Evolutionary conservation across 2,113 vertebrate genomes (phyloP).

Genomic region (Rhynchopsitta pachyrhyncha): DNA sequence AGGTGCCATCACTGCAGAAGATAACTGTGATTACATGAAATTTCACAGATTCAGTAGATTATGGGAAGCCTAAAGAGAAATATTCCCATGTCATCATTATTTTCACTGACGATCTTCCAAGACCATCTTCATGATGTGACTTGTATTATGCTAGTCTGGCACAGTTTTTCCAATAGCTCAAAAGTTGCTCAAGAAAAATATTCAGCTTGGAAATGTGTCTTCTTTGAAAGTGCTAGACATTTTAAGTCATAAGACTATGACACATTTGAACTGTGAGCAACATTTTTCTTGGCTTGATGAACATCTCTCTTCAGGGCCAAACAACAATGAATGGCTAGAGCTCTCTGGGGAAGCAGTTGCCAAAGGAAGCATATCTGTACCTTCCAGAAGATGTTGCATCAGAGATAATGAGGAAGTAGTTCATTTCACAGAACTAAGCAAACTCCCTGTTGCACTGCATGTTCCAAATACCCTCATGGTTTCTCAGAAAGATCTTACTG

Average conservation of each 20-base stretch:
- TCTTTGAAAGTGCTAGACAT: constrained; percentile 23
- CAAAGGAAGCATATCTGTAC: neutral
- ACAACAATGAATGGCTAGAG: constrained; percentile 1
- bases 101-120: constrained; percentile 50
- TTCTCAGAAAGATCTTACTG: constrained; percentile 32
- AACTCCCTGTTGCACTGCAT: constrained; percentile 2
- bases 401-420: constrained; percentile 9
- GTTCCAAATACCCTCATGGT: neutral
- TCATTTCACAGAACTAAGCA: constrained; percentile 21
- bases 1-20: neutral
- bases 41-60: neutral
- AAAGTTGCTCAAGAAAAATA: constrained; percentile 40
- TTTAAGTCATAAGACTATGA: constrained; percentile 58
- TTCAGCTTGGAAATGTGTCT: neutral
- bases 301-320: neutral
- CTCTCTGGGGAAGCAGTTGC: neutral
- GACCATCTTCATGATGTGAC: constrained; percentile 37
- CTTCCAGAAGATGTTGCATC: constrained; percentile 43
- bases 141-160: constrained; percentile 28
- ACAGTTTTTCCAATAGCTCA: constrained; percentile 40
- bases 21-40: neutral
- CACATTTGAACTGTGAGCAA: constrained; percentile 42
- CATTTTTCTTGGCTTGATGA: constrained; percentile 64
- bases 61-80: neutral
- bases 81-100: neutral